Evolutionary conservation across 2,888 invertebrate species (phyloP), one percentile per base, ranked within the genome.

Genomic region (Odontomyia ornata): DNA sequence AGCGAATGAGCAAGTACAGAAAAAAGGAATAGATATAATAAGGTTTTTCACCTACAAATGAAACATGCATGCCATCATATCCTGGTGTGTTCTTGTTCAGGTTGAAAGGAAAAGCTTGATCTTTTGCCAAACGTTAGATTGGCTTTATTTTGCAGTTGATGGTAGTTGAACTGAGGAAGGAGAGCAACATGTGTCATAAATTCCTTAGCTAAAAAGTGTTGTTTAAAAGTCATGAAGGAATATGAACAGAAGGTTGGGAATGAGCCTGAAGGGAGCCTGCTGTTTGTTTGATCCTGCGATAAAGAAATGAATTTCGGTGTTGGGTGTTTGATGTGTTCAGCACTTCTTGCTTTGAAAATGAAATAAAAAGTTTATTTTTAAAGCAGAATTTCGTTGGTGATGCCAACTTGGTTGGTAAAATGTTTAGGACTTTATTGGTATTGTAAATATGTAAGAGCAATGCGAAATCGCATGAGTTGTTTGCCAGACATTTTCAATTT

Each of bases 131-230:
- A 36, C 36, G 36, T 13, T 3, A 0, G 64, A 23, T 52, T 4
- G 13, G 60, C n/a, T 27, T 36, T 3, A 15, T 23, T 27, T 21
- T 15, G 9, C 11, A n/a, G n/a, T n/a, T n/a, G n/a, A n/a, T 13
- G 36, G 21, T 18, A n/a, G 30, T 27, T 18, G 56, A n/a, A n/a
- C n/a, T 72, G n/a, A 73, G 25, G 36, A 23, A 36, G 11, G 30
- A 30, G 36, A 69, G 57, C 73, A 73, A 73, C 73, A 73, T 57
- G 73, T 73, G 57, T 73, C 73, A 73, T 73, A 73, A 73, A 60
- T 73, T 73, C 23, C 36, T 21, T 73, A 57, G 73, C 52, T 72
- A 56, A 56, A 73, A 69, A 47, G 69, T 27, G 15, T 36, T 21
- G 36, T n/a, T 36, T 73, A 36, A 43, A 57, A 43, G 23, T 28